Percentiles rank a stretch among this genome's conserved stretches.
phyloP scores from a whole-genome alignment of 2,797 vertebrate species.

The Gadopsis marmoratus region DNA sequence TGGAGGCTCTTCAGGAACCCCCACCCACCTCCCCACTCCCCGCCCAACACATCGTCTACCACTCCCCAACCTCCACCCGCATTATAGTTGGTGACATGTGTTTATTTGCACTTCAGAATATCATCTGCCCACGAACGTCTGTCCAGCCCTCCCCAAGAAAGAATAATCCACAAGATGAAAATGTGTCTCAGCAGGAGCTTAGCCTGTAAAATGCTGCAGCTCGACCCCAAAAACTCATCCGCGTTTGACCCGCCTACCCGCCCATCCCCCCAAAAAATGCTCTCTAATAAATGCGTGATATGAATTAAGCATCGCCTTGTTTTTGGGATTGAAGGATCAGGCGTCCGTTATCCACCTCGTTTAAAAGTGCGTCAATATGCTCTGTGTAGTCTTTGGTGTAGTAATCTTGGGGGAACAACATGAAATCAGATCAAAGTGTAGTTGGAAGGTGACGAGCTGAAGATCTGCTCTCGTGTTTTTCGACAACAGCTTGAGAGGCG shows the following conservation, averaged over 20 bases:
- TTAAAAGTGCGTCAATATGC: conserved; percentile 60
- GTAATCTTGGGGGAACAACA: conserved; percentile 47
- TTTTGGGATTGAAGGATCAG: conserved; percentile 34
- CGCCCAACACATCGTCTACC: conserved; percentile 41
- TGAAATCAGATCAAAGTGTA: conserved; percentile 34
- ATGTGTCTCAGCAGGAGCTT: conserved; percentile 89
- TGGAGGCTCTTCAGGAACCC: conserved; percentile 60
- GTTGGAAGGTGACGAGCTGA: conserved; percentile 23
- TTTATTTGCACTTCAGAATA: conserved; percentile 86
- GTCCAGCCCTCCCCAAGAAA: conserved; percentile 79
- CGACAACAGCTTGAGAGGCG: conserved; percentile 33
- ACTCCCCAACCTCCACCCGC: neutral
- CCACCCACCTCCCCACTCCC: conserved; percentile 7
- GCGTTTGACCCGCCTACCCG: fast-evolving
- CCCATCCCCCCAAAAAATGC: neutral
- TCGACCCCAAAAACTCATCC: conserved; percentile 36
- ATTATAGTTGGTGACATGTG: conserved; percentile 82
- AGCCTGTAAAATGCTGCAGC: conserved; percentile 77
- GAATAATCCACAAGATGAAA: conserved; percentile 92
- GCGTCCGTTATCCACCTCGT: conserved; percentile 46
- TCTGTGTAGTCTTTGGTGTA: conserved; percentile 20
- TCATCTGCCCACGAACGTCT: conserved; percentile 88
- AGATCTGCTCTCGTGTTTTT: conserved; percentile 19
- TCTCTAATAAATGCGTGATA: conserved; percentile 38
- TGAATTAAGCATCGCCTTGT: conserved; percentile 26